Evolutionary conservation across 2,113 vertebrate species (phyloP), one percentile per base, ranked within the genome.

Genomic region (Petroica traversi): DNA sequence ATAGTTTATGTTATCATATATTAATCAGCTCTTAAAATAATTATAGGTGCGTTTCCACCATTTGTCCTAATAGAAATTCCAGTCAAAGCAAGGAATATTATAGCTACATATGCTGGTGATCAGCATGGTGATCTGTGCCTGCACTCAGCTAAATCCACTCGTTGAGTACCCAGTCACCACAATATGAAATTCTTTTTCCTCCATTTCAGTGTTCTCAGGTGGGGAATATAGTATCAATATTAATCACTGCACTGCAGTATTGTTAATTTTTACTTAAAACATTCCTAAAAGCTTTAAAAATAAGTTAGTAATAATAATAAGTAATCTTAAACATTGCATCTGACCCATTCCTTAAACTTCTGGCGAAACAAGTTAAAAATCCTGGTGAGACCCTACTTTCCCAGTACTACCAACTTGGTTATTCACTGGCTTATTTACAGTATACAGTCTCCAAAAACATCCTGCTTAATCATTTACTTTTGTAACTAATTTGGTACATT

Each of bases 1-100:
- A 61, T 59, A 58, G 15, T 58, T 54, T 29, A 72, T 72, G 8
- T 52, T 38, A 85, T 78, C 28, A 85, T 43, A 31, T 62, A 86
- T 77, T 82, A 88, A 92, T 79, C 40, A 81, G 54, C 45, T 69
- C 25, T 74, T 83, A 76, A 75, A 89, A 85, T 49, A 92, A 85
- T 76, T 85, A 49, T 5, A 54, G 23, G 29, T 29, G 6, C 19
- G 46, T 88, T 93, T 85, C 33, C n/a, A 66, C 8, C 14, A 40
- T 79, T 88, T 68, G 12, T 64, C 34, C 29, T 29, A 46, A 29
- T 38, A 79, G 6, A 41, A 73, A 69, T 34, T 80, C 73, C 49
- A 14, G 14, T 67, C 73, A 82, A 94, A 92, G n/a, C 36, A 74
- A 64, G 20, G n/a, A 54, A 46, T 51, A 20, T 11, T 85, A 72